phyloP scores from a whole-genome alignment of 2,113 vertebrate species.

The Lutjanus erythropterus region DNA sequence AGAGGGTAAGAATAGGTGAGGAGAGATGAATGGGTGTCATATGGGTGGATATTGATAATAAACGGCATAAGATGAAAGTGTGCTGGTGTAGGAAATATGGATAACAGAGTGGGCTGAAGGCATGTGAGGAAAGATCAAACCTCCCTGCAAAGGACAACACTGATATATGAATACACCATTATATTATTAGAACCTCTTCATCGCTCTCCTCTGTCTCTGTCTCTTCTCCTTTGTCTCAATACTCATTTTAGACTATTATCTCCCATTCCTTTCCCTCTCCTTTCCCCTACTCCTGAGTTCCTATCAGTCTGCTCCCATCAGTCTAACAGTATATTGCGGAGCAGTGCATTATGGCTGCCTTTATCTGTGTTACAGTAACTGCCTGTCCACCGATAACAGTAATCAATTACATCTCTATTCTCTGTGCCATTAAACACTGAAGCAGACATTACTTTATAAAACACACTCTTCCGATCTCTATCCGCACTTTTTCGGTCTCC shows the following conservation, averaged over 20 bases:
- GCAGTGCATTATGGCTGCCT: conserved; percentile 60
- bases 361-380: conserved; percentile 77
- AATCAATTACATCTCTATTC: conserved; percentile 75
- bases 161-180: conserved; percentile 63
- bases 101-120: conserved; percentile 38
- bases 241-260: conserved; percentile 51
- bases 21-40: conserved; percentile 60
- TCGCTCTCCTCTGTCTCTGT: conserved; percentile 54
- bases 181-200: conserved; percentile 71
- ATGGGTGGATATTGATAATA: conserved; percentile 60
- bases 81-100: conserved; percentile 53
- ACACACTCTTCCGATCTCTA: conserved; percentile 25
- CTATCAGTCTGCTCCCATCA: conserved; percentile 58
- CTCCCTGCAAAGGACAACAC: conserved; percentile 51
- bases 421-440: conserved; percentile 44
- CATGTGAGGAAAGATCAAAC: conserved; percentile 58
- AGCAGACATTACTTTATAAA: conserved; percentile 40
- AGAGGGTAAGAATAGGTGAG: conserved; percentile 62
- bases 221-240: conserved; percentile 47
- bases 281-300: conserved; percentile 13
- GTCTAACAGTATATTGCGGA: conserved; percentile 49
- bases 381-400: conserved; percentile 73
- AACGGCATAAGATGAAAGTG: conserved; percentile 44
- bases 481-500: conserved; percentile 36
- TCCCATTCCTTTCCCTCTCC: conserved; percentile 31